phyloP scores from a whole-genome alignment of 2,888 invertebrate genomes.

The Macaria notata region DNA sequence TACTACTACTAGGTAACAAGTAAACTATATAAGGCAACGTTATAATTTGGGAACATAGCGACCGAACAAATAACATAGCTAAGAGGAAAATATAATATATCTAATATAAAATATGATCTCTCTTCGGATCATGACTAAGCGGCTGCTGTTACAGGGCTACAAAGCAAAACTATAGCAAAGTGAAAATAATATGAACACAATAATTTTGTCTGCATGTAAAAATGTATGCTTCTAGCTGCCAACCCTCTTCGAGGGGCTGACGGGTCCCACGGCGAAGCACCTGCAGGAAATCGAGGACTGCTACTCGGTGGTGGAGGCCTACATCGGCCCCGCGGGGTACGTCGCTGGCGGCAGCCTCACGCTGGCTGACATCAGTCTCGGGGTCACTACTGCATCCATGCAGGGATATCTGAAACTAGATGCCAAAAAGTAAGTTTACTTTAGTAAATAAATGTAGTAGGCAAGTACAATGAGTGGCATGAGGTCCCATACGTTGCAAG shows the following conservation, averaged over 20 bases:
- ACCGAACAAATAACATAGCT: no score
- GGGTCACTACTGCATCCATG: conserved; percentile 26
- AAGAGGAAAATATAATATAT: no score
- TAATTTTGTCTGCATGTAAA: no score
- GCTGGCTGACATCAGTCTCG: conserved; percentile 38
- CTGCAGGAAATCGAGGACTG: conserved; percentile 33
- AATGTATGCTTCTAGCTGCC: conserved; percentile 21
- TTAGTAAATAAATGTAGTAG: background rate
- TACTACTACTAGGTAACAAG: no score
- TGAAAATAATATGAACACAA: conserved; percentile 19
- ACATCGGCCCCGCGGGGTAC: conserved; percentile 29
- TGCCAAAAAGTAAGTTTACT: conserved; percentile 25
- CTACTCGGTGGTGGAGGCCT: conserved; percentile 38
- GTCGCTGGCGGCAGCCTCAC: conserved; percentile 38
- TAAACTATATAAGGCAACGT: no score
- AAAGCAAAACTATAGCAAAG: no score
- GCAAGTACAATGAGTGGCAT: no score
- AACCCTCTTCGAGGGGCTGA: conserved; percentile 33
- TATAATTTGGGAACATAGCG: no score
- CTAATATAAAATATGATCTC: background rate
- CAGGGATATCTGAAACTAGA: conserved; percentile 28
- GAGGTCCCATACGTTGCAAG: no score
- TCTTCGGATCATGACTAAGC: no score
- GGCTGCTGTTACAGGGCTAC: no score
- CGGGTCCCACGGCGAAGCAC: conserved; percentile 27